Base-by-base conservation (phyloP, 2,113 vertebrate species). In the Aegotheles bennettii region DNA sequence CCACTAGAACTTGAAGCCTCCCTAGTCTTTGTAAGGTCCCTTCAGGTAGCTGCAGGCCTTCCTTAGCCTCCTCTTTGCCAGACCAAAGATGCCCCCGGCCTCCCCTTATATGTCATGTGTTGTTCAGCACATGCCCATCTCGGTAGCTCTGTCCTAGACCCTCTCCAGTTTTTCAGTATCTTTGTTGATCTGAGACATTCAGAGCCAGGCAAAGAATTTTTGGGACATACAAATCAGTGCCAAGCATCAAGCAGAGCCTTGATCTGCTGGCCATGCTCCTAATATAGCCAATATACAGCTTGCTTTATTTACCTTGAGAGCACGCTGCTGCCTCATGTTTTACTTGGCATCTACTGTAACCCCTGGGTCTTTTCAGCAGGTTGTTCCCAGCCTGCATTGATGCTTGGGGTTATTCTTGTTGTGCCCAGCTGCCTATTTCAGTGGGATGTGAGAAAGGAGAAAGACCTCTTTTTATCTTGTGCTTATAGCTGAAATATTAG, bases 231-330 rank as follows among this genome's bases (percentile, higher is more conserved):
- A 75, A 18, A 74, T 84, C 47, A 73, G 84, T 82, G 51, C 69
- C 74, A 75, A 56, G 76, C 13, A 12, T 63, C 35, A 81, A 78
- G 68, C 77, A 78, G 64, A 84, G 64, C 20, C 29, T 94, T 5
- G 5, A 59, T 93, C 33, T 84, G 54, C 74, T 87, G 51, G 69
- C 93, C 26, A 24, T 0, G 0, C 35, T 89, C 29, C 87, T 81
- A 59, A 78, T 91, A 33, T 25, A 89, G 60, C 10, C 68, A 45
- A 3, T 70, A 33, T 17, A 73, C 42, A 38, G 76, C 74, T 89
- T 89, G 54, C 68, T 94, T 74, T 96, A 76, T 91, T 95, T 93
- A 57, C 87, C 69, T 78, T 81, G 56, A 78, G 81, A 91, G 35
- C 64, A 29, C 0, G 26, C 77, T 87, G 92, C 60, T 93, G 47